Base-by-base conservation (phyloP, 2,797 vertebrate species). In the Austrolebias charrua region DNA sequence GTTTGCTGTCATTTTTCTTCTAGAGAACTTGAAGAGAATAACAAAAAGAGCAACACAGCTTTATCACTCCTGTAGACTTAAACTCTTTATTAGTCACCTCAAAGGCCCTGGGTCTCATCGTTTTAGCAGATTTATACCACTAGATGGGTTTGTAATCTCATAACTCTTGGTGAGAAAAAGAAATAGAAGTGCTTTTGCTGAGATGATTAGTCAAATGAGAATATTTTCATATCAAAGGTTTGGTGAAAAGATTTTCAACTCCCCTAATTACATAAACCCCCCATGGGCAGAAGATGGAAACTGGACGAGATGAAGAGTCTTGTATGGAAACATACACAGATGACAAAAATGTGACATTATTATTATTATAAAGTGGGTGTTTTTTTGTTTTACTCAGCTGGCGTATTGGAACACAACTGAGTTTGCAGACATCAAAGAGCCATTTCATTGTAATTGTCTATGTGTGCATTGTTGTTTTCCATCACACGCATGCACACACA, bases 11-110 rank as follows among this genome's bases (percentile, higher is more conserved):
- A 33, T 61, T 63, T 61, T 50, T 63, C 38, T 62, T 55, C 58
- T 73, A 65, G 67, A 71, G 31, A 31, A 54, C 43, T 54, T 52
- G 42, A 63, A 29, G 24, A 31, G 16, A 49, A 71, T 24, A 0
- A 40, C 7, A 70, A 63, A 10, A 63, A 57, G 33, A 73, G 9
- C 51, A 73, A 53, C 60, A 74, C 66, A 69, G 57, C 67, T 75
- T 42, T 42, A 55, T 7, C 18, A 46, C 11, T 9, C 18, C 16
- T 2, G 15, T 10, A 52, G 38, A 40, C 11, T 11, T 40, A 12
- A 40, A 3, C 38, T 40, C 11, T 40, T 40, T 33, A 6, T 33
- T 33, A 33, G 6, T 33, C 31, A 1, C 31, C 31, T 9, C 31
- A 33, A 33, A 33, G 7, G 31, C 8, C 6, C 31, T 33, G 8